Evolutionary conservation across 2,888 invertebrate species (phyloP).

Genomic region (Antheraea assamensis): DNA sequence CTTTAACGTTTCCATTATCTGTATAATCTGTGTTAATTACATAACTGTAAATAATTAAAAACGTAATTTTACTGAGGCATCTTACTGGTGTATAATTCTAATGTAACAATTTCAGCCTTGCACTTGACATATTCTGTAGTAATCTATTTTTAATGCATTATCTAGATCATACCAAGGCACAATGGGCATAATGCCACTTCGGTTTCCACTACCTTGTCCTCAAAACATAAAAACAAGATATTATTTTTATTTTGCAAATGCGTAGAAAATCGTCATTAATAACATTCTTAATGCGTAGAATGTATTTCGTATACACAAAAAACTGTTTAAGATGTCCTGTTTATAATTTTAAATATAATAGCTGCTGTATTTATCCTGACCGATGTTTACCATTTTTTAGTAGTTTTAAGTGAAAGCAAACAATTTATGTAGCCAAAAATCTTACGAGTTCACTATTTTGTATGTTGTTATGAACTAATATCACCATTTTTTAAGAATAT

Average conservation of each 20-base stretch:
- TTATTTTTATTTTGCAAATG: conserved; percentile 6
- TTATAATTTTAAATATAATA: conserved; percentile 4
- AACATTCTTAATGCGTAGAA: not conserved
- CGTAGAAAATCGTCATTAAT: not conserved
- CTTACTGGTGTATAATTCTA: not conserved
- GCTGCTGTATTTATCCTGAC: not conserved
- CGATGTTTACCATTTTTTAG: not conserved
- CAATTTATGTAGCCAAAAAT: not conserved
- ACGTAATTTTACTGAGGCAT: not conserved
- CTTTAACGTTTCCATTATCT: not conserved
- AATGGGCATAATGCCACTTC: conserved; percentile 13
- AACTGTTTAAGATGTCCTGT: not conserved
- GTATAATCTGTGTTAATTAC: not conserved
- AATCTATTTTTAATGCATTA: not conserved
- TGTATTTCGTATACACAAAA: not conserved
- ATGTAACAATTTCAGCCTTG: not conserved
- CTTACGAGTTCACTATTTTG: not conserved
- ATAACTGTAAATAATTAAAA: not conserved
- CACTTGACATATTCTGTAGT: conserved; percentile 8
- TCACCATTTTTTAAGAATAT: not conserved
- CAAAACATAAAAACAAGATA: conserved; percentile 9
- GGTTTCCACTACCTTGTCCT: conserved; percentile 10
- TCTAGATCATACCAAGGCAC: conserved; percentile 7
- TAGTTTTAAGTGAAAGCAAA: not conserved
- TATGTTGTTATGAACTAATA: not conserved